Evolutionary conservation across 2,888 invertebrate genomes (phyloP), one percentile per base, ranked within the genome.

Genomic region (Microplitis manilae): DNA sequence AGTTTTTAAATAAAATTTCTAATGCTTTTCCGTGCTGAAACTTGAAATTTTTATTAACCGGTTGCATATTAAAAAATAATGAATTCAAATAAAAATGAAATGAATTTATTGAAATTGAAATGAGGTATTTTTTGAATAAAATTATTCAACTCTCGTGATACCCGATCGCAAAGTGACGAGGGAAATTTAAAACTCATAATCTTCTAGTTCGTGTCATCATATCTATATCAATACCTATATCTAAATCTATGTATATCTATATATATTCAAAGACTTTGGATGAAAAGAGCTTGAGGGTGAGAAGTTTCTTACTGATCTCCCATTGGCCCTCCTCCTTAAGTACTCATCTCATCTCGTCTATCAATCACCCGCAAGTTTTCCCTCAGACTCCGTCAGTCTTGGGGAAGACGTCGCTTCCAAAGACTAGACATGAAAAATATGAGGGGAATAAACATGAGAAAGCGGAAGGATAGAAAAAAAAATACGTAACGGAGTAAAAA

Each of bases 151-250:
- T 50, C 13, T 13, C 50, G 50, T 87, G 88, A 87, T 88, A 87
- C 85, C 84, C 85, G 84, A 85, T 87, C 86, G 82, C 17, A 83
- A 85, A 86, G 87, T 85, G 87, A 87, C 86, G 85, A 84, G 85
- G 85, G 86, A 85, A 88, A 88, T 88, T 88, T 88, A 87, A 88
- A 88, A 87, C 88, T 88, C 88, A 86, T 88, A 88, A 86, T 50
- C 50, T 50, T 50, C 8, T 13, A 50, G 50, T 13, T 50, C 50
- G 8, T 50, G 13, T 50, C 50, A 50, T 50, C 50, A 50, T 50
- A 50, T 50, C 50, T 50, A 50, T 50, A 50, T 50, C 50, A 50
- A 50, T 50, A 13, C 50, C 50, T 50, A 13, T 30, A 30, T 30
- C 30, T 30, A 30, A 4, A 30, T 30, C 20, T 20, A 20, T 20